Percentiles rank a stretch among this genome's conserved stretches.
Evolutionary conservation across 2,113 vertebrate species (phyloP).

Genomic region (Apeltes quadracus): DNA sequence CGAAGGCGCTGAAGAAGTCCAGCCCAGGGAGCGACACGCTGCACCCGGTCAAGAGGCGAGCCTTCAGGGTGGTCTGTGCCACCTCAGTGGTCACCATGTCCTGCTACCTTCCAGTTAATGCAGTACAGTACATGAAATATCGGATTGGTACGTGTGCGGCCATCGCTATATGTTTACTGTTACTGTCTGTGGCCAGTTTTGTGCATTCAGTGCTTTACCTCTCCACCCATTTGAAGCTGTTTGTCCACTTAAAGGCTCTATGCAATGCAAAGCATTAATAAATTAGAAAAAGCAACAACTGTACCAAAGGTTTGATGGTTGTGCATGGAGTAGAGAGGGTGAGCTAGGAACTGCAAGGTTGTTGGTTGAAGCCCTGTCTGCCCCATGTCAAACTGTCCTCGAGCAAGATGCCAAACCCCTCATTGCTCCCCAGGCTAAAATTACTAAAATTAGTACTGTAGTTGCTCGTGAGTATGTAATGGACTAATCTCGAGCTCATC

Average conservation of each 20-base stretch:
- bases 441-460: too few relatives aligned
- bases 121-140: accelerated
- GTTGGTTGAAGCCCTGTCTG: too few relatives aligned
- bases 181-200: constrained; percentile 37
- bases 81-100: background rate
- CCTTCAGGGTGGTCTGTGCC: constrained; percentile 18
- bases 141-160: accelerated
- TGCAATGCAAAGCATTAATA: background rate
- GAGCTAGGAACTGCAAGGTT: too few relatives aligned
- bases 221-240: constrained; percentile 16
- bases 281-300: background rate
- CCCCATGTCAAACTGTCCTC: too few relatives aligned
- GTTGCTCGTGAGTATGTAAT: background rate
- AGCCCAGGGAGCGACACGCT: constrained; percentile 6
- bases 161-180: accelerated
- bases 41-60: constrained; percentile 51
- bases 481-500: background rate
- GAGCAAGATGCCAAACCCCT: too few relatives aligned
- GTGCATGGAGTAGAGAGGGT: too few relatives aligned
- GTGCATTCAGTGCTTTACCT: constrained; percentile 57
- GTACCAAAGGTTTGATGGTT: too few relatives aligned
- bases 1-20: constrained; percentile 12
- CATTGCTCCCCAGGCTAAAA: too few relatives aligned
- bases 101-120: background rate
- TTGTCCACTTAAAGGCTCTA: background rate